phyloP scores from a whole-genome alignment of 2,113 vertebrate genomes.

The Seriola rivoliana region DNA sequence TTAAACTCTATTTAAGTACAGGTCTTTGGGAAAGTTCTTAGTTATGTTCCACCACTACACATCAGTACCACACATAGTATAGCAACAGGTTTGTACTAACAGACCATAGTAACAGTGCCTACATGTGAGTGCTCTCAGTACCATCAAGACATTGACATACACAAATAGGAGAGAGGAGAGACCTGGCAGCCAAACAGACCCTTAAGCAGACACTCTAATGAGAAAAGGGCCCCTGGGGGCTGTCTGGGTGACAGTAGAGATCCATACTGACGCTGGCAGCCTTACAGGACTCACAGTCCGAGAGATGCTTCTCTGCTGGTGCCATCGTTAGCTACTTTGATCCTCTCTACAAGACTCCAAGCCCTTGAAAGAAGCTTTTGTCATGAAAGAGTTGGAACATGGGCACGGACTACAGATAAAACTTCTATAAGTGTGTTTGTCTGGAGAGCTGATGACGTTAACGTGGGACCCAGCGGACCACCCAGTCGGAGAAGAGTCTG shows the following conservation, averaged over 20 bases:
- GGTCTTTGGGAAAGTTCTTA: background rate
- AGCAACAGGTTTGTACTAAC: background rate
- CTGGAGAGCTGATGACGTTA: slow-evolving; percentile 8
- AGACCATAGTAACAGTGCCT: background rate
- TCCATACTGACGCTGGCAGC: slow-evolving; percentile 48
- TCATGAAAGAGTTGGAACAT: slow-evolving; percentile 22
- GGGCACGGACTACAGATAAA: slow-evolving; percentile 30
- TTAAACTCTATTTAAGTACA: no score
- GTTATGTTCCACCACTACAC: background rate
- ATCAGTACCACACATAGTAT: background rate
- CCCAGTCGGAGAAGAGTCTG: slow-evolving; percentile 23
- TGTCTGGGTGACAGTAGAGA: slow-evolving; percentile 50
- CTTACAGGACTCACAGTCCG: slow-evolving; percentile 19
- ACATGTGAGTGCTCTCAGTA: slow-evolving; percentile 4
- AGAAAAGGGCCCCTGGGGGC: slow-evolving; percentile 37
- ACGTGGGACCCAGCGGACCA: slow-evolving; percentile 28
- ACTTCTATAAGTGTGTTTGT: slow-evolving; percentile 20
- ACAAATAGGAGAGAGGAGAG: slow-evolving; percentile 34
- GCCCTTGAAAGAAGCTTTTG: slow-evolving; percentile 25
- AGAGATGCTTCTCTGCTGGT: slow-evolving; percentile 40
- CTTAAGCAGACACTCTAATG: slow-evolving; percentile 50
- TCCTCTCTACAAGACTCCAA: slow-evolving; percentile 25
- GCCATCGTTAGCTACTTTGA: slow-evolving; percentile 46
- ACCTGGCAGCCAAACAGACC: slow-evolving; percentile 48
- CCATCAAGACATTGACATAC: slow-evolving; percentile 8